phyloP scores from a whole-genome alignment of 2,888 invertebrate genomes.

The Aspidiotus destructor region DNA sequence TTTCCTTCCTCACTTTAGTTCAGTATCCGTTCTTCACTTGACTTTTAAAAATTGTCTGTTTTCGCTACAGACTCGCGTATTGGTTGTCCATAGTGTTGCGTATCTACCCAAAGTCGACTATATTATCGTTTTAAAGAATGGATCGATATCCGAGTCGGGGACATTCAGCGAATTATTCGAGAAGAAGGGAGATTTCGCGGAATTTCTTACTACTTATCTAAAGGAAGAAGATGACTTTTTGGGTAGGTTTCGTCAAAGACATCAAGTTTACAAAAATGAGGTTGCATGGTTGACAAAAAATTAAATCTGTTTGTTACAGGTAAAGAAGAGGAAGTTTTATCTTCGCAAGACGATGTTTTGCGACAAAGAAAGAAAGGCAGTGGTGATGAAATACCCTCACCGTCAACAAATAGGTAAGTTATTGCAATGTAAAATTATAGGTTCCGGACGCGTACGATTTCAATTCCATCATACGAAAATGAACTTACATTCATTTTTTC shows the following conservation, averaged over 20 bases:
- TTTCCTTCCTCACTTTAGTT: neutral
- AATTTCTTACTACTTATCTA: conserved; percentile 69
- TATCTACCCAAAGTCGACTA: conserved; percentile 83
- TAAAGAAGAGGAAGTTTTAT: neutral
- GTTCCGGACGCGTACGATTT: too few relatives aligned
- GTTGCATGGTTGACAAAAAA: neutral
- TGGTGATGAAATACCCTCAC: too few relatives aligned
- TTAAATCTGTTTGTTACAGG: neutral
- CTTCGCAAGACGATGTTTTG: too few relatives aligned
- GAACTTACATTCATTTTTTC: too few relatives aligned
- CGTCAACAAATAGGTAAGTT: too few relatives aligned
- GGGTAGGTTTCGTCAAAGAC: too few relatives aligned
- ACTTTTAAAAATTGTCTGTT: too few relatives aligned
- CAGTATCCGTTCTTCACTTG: neutral
- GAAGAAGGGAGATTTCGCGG: conserved; percentile 77
- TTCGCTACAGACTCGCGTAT: conserved; percentile 61
- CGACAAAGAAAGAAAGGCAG: too few relatives aligned
- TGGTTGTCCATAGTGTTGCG: conserved; percentile 92
- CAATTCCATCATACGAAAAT: too few relatives aligned
- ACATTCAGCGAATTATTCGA: conserved; percentile 79
- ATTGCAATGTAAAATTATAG: too few relatives aligned
- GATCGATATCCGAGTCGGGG: conserved; percentile 78
- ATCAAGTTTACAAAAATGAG: neutral
- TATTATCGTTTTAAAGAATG: conserved; percentile 80
- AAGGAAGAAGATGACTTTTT: conserved; percentile 56